Evolutionary conservation across 1,140 invertebrate genomes (phyloP).

Genomic region (Venustaconcha ellipsiformis): DNA sequence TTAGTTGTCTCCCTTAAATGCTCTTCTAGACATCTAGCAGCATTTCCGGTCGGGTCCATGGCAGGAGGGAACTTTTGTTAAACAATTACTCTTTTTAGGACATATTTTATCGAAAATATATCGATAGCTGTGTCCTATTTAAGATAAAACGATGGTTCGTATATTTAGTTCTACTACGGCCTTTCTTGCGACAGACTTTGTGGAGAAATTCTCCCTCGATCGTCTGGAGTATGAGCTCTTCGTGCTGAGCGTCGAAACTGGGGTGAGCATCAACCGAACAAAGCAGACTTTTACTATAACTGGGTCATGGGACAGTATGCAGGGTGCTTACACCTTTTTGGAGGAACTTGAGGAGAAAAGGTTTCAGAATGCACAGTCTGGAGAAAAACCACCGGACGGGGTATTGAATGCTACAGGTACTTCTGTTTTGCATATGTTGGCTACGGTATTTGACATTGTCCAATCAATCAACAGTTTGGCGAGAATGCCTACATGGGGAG

Average conservation of each 20-base stretch:
- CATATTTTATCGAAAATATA: too few relatives aligned
- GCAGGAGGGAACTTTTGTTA: too few relatives aligned
- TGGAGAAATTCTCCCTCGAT: conserved; percentile 13
- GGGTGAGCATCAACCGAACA: conserved; percentile 12
- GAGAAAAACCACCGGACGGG: background rate
- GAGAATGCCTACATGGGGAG: too few relatives aligned
- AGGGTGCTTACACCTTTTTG: conserved; percentile 8
- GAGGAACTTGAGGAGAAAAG: conserved; percentile 16
- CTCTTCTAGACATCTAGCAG: too few relatives aligned
- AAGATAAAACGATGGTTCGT: too few relatives aligned
- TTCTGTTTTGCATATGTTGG: too few relatives aligned
- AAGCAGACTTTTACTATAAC: conserved; percentile 11
- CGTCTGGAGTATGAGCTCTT: conserved; percentile 16
- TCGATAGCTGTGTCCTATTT: too few relatives aligned
- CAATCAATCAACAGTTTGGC: too few relatives aligned
- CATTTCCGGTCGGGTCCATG: too few relatives aligned
- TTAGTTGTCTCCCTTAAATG: too few relatives aligned
- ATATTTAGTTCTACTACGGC: conserved; percentile 7
- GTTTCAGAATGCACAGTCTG: background rate
- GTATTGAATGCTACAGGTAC: background rate
- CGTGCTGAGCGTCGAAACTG: conserved; percentile 13
- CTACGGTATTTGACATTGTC: too few relatives aligned
- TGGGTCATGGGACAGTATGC: conserved; percentile 20
- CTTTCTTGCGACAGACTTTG: conserved; percentile 9
- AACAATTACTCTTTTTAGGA: too few relatives aligned